Evolutionary conservation across 2,888 invertebrate genomes (phyloP).

Genomic region (Dicyrtoma fusca): DNA sequence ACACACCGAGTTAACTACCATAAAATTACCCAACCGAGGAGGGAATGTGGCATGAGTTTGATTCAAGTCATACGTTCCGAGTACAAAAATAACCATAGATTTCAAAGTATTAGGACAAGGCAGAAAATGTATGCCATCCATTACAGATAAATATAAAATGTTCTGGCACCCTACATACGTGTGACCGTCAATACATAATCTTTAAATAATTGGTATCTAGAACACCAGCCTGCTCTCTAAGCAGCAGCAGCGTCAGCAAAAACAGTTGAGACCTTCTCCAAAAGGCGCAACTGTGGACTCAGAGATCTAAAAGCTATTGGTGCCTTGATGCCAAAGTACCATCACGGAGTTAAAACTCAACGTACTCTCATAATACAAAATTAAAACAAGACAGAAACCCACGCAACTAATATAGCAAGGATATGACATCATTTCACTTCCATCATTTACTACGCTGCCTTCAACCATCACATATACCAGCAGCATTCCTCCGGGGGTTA

Average conservation of each 20-base stretch:
- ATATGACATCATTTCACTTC: conserved; percentile 28
- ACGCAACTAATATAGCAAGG: conserved; percentile 18
- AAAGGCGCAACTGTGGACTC: conserved; percentile 3
- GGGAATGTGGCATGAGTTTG: too few relatives aligned
- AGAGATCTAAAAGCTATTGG: conserved; percentile 1
- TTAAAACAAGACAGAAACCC: conserved; percentile 19
- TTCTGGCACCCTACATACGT: conserved; percentile 4
- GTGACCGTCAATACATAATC: conserved; percentile 23
- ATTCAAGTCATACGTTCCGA: too few relatives aligned
- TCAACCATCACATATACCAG: conserved; percentile 12
- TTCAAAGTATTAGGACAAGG: neutral
- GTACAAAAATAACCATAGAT: too few relatives aligned
- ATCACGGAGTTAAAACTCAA: neutral
- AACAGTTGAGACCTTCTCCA: conserved; percentile 4
- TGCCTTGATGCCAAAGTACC: conserved; percentile 27
- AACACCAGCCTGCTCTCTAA: conserved; percentile 17
- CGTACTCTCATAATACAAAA: conserved; percentile 11
- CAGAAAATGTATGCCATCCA: conserved; percentile 17
- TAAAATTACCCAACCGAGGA: too few relatives aligned
- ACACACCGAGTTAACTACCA: too few relatives aligned
- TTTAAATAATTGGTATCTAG: conserved; percentile 32
- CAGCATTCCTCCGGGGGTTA: too few relatives aligned
- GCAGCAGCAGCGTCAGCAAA: neutral
- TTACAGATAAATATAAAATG: conserved; percentile 15
- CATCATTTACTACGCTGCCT: conserved; percentile 27